These are phyloP conservation scores for Cotesia typhae DNA, from an alignment of 1,140 invertebrate genomes.

Conservation along the genomic window DNA sequence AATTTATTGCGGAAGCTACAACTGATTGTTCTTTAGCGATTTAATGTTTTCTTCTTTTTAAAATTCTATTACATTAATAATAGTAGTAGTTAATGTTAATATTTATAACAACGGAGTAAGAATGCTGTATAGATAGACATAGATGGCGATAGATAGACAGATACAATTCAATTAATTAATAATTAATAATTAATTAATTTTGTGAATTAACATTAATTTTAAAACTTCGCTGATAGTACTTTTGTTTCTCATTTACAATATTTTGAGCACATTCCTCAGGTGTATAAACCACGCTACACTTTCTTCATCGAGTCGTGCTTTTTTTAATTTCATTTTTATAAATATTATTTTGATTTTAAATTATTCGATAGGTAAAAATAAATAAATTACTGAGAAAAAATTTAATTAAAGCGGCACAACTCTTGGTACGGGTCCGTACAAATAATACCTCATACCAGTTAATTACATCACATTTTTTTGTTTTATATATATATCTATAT, in stretches of 20 bases:
- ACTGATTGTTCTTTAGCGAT: slow-evolving; percentile 44
- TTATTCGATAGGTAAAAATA: no score
- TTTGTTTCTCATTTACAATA: slow-evolving; percentile 59
- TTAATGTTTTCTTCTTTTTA: slow-evolving; percentile 18
- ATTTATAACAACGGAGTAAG: slow-evolving; percentile 64
- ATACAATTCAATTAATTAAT: slow-evolving; percentile 58
- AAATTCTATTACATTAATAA: slow-evolving; percentile 53
- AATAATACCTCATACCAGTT: slow-evolving; percentile 66
- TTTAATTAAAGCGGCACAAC: slow-evolving; percentile 53
- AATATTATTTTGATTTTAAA: no score
- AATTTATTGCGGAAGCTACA: slow-evolving; percentile 44
- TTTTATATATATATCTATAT: slow-evolving; percentile 52
- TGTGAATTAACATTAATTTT: slow-evolving; percentile 11
- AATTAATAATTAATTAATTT: slow-evolving; percentile 46
- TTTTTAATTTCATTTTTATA: slow-evolving; percentile 17
- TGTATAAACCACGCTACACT: slow-evolving; percentile 64
- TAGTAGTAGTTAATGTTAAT: slow-evolving; percentile 63
- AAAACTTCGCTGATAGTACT: slow-evolving; percentile 3
- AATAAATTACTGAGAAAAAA: no score
- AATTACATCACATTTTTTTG: slow-evolving; percentile 65
- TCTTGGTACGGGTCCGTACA: slow-evolving; percentile 65
- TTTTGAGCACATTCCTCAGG: slow-evolving; percentile 65
- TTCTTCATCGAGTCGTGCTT: slow-evolving; percentile 64
- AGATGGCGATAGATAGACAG: slow-evolving; percentile 56
- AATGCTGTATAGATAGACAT: slow-evolving; percentile 64